phyloP scores from a whole-genome alignment of 2,888 invertebrate genomes.

The Tetragnatha montana region DNA sequence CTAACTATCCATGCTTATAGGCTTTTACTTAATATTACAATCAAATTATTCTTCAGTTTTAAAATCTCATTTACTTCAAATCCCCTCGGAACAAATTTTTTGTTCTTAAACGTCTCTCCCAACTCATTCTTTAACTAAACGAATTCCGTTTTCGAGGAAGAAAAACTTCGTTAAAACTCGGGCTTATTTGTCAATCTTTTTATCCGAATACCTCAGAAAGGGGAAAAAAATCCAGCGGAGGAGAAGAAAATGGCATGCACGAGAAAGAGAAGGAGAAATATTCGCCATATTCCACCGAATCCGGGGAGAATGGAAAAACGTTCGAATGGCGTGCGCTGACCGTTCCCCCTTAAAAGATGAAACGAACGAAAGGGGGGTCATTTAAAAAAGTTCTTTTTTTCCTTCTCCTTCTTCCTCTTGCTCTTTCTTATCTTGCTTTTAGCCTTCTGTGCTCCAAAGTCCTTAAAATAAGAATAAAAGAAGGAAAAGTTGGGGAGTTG shows the following conservation, averaged over 20 bases:
- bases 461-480: slow-evolving; percentile 68
- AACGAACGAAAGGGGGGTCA: slow-evolving; percentile 31
- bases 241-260: not conserved
- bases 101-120: too few relatives aligned
- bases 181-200: too few relatives aligned
- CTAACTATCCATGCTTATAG: too few relatives aligned
- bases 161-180: too few relatives aligned
- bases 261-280: not conserved
- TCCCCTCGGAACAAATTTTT: too few relatives aligned
- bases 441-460: slow-evolving; percentile 6
- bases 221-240: too few relatives aligned
- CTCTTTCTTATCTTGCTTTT: slow-evolving; percentile 34
- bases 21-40: too few relatives aligned
- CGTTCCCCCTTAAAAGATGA: slow-evolving; percentile 43
- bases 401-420: slow-evolving; percentile 17
- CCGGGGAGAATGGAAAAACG: slow-evolving; percentile 9
- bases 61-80: too few relatives aligned
- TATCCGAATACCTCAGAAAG: too few relatives aligned
- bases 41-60: too few relatives aligned
- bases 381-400: slow-evolving; percentile 38
- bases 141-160: too few relatives aligned
- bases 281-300: slow-evolving; percentile 9
- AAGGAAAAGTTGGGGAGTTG: slow-evolving; percentile 46
- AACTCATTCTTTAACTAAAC: too few relatives aligned
- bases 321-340: slow-evolving; percentile 55